Percentiles rank a stretch among this genome's conserved stretches.
phyloP scores from a whole-genome alignment of 1,140 invertebrate genomes.

The Cotesia chilonis region DNA sequence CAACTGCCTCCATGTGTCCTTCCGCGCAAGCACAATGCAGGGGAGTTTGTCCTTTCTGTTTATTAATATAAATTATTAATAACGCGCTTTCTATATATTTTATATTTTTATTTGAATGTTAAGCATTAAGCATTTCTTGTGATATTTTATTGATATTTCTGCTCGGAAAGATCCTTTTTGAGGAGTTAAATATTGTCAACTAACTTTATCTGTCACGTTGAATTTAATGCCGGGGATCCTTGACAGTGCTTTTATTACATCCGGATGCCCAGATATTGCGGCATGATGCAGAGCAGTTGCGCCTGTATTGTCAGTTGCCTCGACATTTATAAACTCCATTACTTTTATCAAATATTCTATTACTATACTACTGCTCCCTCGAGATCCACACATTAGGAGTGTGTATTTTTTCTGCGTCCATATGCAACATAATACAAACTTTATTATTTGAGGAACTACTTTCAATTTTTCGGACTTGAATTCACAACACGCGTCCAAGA shows the following conservation, averaged over 20 bases:
- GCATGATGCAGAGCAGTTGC: constrained; percentile 66
- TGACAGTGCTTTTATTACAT: constrained; percentile 70
- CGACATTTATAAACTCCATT: constrained; percentile 71
- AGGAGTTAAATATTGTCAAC: constrained; percentile 16
- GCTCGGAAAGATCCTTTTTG: background rate
- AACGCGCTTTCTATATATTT: no score
- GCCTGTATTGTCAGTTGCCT: constrained; percentile 68
- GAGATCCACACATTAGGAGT: constrained; percentile 75
- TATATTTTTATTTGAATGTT: no score
- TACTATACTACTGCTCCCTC: constrained; percentile 72
- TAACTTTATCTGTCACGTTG: constrained; percentile 69
- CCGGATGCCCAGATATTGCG: constrained; percentile 60
- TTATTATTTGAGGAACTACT: no score
- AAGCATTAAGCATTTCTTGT: no score
- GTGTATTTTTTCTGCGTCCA: constrained; percentile 72
- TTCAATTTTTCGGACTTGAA: no score
- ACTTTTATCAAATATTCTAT: constrained; percentile 71
- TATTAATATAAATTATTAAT: background rate
- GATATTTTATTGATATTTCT: no score
- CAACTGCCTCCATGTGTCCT: constrained; percentile 75
- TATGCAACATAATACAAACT: constrained; percentile 23
- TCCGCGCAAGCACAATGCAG: constrained; percentile 79
- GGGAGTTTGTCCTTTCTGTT: constrained; percentile 72
- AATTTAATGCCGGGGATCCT: constrained; percentile 70
- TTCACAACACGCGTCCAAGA: no score